Conservation (phyloP, 2,797 vertebrate species). For the Acropternis orthonyx region DNA sequence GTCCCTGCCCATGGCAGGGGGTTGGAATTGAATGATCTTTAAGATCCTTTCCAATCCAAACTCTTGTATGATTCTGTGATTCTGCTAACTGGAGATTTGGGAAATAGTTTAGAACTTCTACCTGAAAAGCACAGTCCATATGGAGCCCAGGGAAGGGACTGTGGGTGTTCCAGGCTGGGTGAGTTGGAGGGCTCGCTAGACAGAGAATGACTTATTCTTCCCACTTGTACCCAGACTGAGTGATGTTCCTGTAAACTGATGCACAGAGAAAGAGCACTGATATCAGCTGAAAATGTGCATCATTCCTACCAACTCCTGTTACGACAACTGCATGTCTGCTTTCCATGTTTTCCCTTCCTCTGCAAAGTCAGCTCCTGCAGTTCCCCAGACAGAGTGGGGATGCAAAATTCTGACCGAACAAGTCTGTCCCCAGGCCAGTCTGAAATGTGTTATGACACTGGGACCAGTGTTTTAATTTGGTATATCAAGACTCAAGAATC, state of each 20-base stretch:
- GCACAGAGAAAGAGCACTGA: neutral
- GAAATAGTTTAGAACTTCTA: neutral
- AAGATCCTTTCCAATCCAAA: neutral
- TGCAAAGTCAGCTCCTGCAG: neutral
- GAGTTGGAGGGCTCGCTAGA: neutral
- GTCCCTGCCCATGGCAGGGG: neutral
- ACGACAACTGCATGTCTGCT: neutral
- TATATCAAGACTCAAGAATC: neutral
- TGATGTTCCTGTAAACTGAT: neutral
- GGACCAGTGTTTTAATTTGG: neutral
- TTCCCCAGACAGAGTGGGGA: neutral
- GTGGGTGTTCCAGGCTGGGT: constrained; percentile 1
- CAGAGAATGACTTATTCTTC: constrained; percentile 8
- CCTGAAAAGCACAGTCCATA: constrained; percentile 1
- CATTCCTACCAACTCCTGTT: neutral
- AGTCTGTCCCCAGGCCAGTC: neutral
- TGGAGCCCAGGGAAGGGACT: neutral
- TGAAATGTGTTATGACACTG: neutral
- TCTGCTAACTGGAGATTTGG: neutral
- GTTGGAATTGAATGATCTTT: neutral
- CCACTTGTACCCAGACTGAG: neutral
- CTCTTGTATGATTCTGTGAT: neutral
- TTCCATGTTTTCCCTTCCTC: neutral
- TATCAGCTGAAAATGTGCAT: neutral
- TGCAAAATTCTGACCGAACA: neutral